phyloP scores from a whole-genome alignment of 2,888 invertebrate species.

The Tuberolachnus salignus region DNA sequence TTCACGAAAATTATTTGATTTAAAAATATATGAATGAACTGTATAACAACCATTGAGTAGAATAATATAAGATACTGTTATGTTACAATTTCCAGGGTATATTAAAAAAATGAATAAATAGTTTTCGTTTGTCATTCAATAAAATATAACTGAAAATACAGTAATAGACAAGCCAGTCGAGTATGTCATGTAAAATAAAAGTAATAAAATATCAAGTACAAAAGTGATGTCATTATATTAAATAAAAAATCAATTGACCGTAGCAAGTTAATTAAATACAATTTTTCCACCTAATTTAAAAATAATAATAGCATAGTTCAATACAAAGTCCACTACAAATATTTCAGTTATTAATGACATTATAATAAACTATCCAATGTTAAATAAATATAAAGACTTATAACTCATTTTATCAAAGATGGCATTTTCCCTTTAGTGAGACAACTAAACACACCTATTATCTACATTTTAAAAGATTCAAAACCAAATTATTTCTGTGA shows the following conservation, averaged over 20 bases:
- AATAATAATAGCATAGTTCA: neutral
- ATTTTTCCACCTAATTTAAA: neutral
- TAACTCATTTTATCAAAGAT: too few species aligned
- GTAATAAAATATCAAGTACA: neutral
- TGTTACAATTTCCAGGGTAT: too few species aligned
- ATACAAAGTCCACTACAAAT: neutral
- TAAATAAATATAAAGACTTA: neutral
- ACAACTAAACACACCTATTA: too few species aligned
- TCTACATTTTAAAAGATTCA: too few species aligned
- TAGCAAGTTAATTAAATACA: neutral
- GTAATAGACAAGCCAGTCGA: neutral
- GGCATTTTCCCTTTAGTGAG: too few species aligned
- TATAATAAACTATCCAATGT: neutral
- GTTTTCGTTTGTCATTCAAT: neutral
- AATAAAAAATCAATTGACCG: slow-evolving; percentile 2
- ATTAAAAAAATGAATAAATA: neutral
- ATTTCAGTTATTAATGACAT: neutral
- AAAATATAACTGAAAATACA: neutral
- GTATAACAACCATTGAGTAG: too few species aligned
- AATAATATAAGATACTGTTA: too few species aligned
- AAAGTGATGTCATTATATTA: neutral
- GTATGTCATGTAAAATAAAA: neutral
- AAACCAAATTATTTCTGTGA: too few species aligned
- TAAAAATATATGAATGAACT: too few species aligned
- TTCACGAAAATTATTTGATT: too few species aligned